Conservation (phyloP, 2,113 vertebrate species). For the Aspiorhynchus laticeps region DNA sequence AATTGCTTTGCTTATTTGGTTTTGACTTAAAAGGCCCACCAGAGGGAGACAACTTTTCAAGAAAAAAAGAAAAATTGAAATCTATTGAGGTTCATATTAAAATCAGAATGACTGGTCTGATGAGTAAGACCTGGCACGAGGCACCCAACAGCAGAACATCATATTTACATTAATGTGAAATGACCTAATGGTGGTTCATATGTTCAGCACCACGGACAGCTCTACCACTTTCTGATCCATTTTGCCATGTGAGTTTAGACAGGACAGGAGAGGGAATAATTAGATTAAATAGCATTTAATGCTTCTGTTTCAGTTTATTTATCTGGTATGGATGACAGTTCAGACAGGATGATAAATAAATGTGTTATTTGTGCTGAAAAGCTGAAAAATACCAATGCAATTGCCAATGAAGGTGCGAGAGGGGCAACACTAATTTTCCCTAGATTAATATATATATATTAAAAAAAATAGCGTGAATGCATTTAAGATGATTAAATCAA, state of each 20-base stretch:
- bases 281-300: neutral
- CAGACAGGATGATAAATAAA: neutral
- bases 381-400: neutral
- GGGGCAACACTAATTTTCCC: too few relatives aligned
- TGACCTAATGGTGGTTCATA: neutral
- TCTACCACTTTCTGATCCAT: neutral
- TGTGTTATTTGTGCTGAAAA: too few relatives aligned
- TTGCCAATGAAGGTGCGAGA: neutral
- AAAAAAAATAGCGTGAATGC: neutral
- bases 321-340: neutral
- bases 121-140: neutral
- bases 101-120: neutral
- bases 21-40: neutral
- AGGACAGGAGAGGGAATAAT: neutral
- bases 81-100: neutral
- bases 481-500: neutral
- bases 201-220: conserved; percentile 5
- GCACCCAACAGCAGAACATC: neutral
- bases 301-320: neutral
- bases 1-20: neutral
- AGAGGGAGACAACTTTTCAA: conserved; percentile 5
- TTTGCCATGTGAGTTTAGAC: neutral
- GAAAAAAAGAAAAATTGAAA: neutral
- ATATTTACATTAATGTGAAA: neutral
- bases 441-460: too few relatives aligned